Conservation (phyloP, 2,797 vertebrate genomes). For the Adelosebastes latens region DNA sequence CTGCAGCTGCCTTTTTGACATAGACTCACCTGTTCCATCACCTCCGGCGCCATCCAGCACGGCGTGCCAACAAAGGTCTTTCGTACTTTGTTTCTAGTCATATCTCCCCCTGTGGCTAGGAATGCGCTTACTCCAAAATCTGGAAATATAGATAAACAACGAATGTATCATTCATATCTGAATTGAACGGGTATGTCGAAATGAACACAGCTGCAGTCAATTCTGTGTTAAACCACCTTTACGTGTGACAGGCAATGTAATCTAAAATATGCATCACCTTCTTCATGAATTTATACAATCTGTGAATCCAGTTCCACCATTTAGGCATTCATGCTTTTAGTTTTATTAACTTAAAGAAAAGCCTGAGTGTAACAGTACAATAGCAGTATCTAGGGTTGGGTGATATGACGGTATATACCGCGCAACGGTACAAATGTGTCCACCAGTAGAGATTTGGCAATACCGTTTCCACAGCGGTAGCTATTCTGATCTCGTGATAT, state of each 20-base stretch:
- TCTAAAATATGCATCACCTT: neutral
- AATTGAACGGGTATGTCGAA: neutral
- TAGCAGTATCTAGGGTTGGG: no score
- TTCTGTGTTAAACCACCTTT: neutral
- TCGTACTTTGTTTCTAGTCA: conserved; percentile 98
- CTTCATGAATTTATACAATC: neutral
- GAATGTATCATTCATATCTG: neutral
- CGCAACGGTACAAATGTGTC: no score
- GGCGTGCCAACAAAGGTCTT: conserved; percentile 99
- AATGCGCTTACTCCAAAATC: conserved; percentile 99
- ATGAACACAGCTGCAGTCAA: neutral
- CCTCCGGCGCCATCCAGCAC: conserved; percentile 99
- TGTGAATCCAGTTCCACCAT: neutral
- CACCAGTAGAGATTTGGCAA: no score
- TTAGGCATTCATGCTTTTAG: neutral
- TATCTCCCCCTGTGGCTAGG: conserved; percentile 94
- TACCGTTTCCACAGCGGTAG: no score
- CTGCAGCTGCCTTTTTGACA: neutral
- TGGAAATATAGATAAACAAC: conserved; percentile 50
- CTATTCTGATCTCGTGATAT: no score
- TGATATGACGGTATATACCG: no score
- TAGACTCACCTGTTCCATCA: conserved; percentile 95
- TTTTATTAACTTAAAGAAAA: neutral
- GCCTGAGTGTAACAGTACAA: neutral
- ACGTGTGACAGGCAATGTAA: neutral